A percentile compares a stretch with the other conserved stretches of the same genome.
These are phyloP conservation scores for Brachionus angularis DNA, from an alignment of 1,140 invertebrate species.

Conservation along the genomic window DNA sequence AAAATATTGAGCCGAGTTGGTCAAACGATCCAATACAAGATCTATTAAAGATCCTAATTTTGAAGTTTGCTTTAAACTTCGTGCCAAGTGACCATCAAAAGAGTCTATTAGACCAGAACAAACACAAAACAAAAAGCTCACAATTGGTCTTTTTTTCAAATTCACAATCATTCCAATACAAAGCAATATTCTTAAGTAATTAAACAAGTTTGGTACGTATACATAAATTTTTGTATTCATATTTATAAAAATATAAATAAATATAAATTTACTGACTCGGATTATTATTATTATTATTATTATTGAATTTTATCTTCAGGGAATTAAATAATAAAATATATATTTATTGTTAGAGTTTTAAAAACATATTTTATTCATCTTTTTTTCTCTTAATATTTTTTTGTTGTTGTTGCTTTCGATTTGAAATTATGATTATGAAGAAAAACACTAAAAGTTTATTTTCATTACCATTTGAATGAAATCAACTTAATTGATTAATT, in stretches of 20 bases:
- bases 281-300: no score
- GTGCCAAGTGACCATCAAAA: conserved; percentile 9
- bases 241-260: background rate
- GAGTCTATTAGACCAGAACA: background rate
- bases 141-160: background rate
- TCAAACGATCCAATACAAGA: background rate
- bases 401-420: no score
- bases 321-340: no score
- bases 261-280: no score
- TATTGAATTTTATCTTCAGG: no score
- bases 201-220: conserved; percentile 4
- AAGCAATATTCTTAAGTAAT: background rate
- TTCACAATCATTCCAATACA: background rate
- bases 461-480: no score
- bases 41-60: conserved; percentile 5
- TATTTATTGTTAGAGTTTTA: no score
- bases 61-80: background rate
- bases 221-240: background rate
- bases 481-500: no score
- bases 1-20: conserved; percentile 5
- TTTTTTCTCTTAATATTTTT: no score
- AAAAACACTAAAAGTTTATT: no score
- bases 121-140: background rate
- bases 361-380: no score
- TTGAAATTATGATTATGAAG: no score